Evolutionary conservation across 2,797 vertebrate species (phyloP).

Genomic region (Agapornis canus): DNA sequence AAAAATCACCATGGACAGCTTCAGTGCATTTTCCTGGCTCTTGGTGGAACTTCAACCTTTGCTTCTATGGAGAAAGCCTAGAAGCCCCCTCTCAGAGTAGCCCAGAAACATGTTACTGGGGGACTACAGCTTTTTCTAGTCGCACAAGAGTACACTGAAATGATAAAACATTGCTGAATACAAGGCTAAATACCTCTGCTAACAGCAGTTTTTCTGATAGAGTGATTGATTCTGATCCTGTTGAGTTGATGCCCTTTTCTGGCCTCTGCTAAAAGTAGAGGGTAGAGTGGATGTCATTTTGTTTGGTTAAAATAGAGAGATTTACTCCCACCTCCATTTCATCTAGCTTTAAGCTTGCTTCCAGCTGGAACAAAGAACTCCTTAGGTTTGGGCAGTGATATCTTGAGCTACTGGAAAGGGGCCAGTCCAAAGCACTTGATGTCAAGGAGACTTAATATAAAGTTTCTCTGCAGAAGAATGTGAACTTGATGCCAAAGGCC

Average conservation of each 20-base stretch:
- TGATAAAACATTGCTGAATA: not conserved
- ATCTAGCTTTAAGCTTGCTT: conserved; percentile 16
- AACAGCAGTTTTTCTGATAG: not conserved
- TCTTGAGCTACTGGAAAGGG: conserved; percentile 29
- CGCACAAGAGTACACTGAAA: not conserved
- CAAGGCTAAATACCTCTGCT: not conserved
- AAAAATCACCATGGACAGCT: not conserved
- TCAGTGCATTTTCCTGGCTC: not conserved
- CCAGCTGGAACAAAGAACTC: conserved; percentile 46
- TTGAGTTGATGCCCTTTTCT: conserved; percentile 27
- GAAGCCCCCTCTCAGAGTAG: not conserved
- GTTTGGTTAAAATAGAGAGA: conserved; percentile 38
- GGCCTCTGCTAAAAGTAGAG: conserved; percentile 29
- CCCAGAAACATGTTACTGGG: not conserved
- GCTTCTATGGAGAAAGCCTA: not conserved
- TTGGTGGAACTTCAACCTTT: conserved; percentile 1
- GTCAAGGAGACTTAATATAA: conserved; percentile 45
- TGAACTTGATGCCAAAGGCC: conserved; percentile 47
- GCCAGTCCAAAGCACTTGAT: conserved; percentile 37
- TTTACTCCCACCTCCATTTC: conserved; percentile 43
- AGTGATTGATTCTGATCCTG: not conserved
- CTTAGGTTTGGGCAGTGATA: conserved; percentile 31
- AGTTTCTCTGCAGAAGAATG: conserved; percentile 48
- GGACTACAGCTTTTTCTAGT: not conserved
- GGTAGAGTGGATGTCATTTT: conserved; percentile 16